Conservation (phyloP, 2,888 invertebrate genomes). For the Cheilosia urbana region DNA sequence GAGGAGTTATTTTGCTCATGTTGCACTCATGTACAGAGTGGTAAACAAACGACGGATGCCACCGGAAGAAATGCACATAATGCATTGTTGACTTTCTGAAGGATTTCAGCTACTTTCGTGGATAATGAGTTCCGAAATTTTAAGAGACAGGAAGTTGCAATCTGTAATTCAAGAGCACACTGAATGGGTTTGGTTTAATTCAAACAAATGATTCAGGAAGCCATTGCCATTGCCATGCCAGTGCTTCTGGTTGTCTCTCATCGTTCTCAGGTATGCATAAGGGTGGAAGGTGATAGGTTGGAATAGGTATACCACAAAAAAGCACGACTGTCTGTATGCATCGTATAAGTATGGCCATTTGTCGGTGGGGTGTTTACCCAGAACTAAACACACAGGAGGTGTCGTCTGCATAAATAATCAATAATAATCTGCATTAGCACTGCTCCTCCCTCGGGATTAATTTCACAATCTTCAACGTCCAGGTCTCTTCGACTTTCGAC, state of each 20-base stretch:
- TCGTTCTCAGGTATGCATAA: too few species aligned
- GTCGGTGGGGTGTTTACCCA: background rate
- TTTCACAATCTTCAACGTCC: too few species aligned
- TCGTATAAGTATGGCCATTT: conserved; percentile 30
- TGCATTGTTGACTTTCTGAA: conserved; percentile 30
- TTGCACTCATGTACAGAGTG: conserved; percentile 3
- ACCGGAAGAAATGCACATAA: background rate
- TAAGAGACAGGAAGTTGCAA: conserved; percentile 56
- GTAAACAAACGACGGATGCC: background rate
- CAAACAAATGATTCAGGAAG: conserved; percentile 51
- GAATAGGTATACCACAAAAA: background rate
- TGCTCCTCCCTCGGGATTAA: too few species aligned
- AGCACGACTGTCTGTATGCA: too few species aligned
- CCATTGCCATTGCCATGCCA: background rate
- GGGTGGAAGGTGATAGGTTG: background rate
- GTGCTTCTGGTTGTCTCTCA: background rate
- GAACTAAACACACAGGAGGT: background rate
- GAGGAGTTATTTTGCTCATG: background rate
- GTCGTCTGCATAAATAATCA: background rate
- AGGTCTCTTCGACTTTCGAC: too few species aligned
- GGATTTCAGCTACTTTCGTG: conserved; percentile 17
- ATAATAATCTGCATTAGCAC: background rate
- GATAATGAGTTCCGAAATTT: conserved; percentile 68
- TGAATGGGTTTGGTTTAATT: conserved; percentile 59
- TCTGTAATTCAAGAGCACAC: conserved; percentile 59